Base-by-base conservation (phyloP, 1,140 invertebrate genomes). In the Argopecten irradians region DNA sequence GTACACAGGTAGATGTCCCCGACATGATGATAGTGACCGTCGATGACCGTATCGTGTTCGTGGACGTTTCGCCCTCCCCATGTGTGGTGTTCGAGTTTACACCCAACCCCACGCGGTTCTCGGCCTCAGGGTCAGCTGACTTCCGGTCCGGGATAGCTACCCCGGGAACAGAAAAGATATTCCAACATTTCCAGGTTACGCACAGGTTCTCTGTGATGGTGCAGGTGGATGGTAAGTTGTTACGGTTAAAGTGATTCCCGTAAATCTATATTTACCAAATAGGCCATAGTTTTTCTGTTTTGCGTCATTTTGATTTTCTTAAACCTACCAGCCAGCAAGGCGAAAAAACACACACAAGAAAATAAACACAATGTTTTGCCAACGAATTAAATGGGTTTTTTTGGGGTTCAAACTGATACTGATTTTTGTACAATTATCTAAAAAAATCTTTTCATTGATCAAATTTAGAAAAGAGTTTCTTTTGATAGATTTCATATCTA, bases 141-240 rank as follows among this genome's bases (percentile, higher is more conserved):
- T 71, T 71, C 55, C 55, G 22, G n/a, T n/a, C n/a, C 11, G n/a
- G 55, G 28, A 71, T 71, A 71, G 35, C 22, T n/a, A 55, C 71
- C 71, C 16, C 34, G 34, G 83, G 84, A 33, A 71, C 22, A 28
- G 39, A 33, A 32, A 43, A 32, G n/a, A n/a, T n/a, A 8, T 88
- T 88, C 41, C 33, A 14, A 9, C 83, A 43, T 33, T 85, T 55
- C 83, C 87, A 88, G n/a, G 71, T 46, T 33, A 88, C 87, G 36
- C 35, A 55, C 36, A 34, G 84, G 14, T 88, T 88, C 28, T 41
- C 87, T 55, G 71, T 88, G 0, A 43, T 46, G 43, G 33, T 85
- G 14, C 39, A 39, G 19, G n/a, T 88, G 34, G 33, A 43, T 3
- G 43, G 87, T 88, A 13, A 43, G 82, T 43, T 43, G 32, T 22